These are phyloP conservation scores for Bostrychus sinensis DNA, from an alignment of 2,113 vertebrate species.

Conservation along the genomic window DNA sequence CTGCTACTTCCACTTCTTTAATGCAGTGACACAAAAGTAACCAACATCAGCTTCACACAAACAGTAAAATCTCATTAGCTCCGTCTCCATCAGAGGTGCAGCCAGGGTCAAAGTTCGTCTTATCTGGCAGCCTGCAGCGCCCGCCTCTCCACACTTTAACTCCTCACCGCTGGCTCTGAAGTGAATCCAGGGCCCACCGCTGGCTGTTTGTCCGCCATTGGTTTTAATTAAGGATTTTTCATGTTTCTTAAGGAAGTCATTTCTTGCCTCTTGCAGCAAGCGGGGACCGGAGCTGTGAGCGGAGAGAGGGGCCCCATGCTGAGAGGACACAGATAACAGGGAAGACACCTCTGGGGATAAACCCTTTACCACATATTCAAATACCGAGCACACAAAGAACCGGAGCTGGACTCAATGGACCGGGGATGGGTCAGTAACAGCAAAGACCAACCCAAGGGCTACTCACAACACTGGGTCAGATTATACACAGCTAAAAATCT, in stretches of 20 bases:
- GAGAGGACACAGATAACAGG: slow-evolving; percentile 1
- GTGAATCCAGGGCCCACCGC: background rate
- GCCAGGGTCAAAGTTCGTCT: slow-evolving; percentile 1
- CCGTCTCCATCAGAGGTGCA: background rate
- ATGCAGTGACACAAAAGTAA: too few species aligned
- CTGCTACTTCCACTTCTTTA: background rate
- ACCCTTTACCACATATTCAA: background rate
- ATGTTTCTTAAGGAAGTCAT: slow-evolving; percentile 3
- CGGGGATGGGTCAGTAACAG: background rate
- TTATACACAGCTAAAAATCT: background rate
- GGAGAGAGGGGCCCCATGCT: background rate
- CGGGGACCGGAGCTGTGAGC: background rate
- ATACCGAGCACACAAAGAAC: background rate
- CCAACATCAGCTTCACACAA: background rate
- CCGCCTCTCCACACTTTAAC: background rate
- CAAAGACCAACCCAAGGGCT: background rate
- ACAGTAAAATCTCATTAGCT: slow-evolving; percentile 3
- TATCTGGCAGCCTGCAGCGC: slow-evolving; percentile 1
- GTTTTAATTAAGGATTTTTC: background rate
- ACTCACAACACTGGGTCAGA: background rate
- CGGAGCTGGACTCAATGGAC: background rate
- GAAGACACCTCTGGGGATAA: background rate
- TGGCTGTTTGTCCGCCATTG: background rate
- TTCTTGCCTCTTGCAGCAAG: background rate
- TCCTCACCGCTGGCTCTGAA: background rate